Evolutionary conservation across 2,888 invertebrate species (phyloP), one percentile per base, ranked within the genome.

Genomic region (Ophion costatus): DNA sequence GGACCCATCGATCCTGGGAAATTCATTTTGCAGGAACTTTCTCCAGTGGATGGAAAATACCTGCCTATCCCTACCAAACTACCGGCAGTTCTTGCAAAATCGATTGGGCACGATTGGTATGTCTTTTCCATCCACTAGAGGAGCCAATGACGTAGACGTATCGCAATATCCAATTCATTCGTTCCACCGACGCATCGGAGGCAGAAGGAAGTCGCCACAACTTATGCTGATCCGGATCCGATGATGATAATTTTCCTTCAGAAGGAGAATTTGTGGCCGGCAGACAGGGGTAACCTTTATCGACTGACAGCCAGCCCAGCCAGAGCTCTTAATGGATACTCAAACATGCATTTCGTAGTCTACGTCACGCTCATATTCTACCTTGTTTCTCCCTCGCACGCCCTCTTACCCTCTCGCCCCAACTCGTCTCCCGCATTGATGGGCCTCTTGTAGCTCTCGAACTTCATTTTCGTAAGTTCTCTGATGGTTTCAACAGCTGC

Each of bases 311-410:
- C 87, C 91, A 89, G 88, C 87, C 88, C 78, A 88, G 88, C 88
- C 86, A 91, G 91, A 91, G 91, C 91, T 90, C 88, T 91, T 91
- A 90, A 91, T 91, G 91, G 91, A 90, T 91, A 89, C 91, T 90
- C 88, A 90, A 91, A 90, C 90, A 91, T 90, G 90, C 90, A 90
- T 88, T 88, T 87, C 86, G 61, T 59, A 70, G 66, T 82, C 57
- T 81, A 56, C 74, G 29, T 64, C 66, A 45, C 75, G 33, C 66
- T 75, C 75, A 76, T 80, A 73, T 86, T 57, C 83, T 87, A 51
- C 17, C 17, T 17, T 51, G 51, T 69, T 24, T 22, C 81, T 87
- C 71, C 83, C 87, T 69, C 83, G 74, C 66, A 69, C 56, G 61
- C 61, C 29, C 20, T 69, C 64, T 24, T 66, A 14, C 64, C 29